phyloP scores from a whole-genome alignment of 2,888 invertebrate species.

The Eremobia ochroleuca region DNA sequence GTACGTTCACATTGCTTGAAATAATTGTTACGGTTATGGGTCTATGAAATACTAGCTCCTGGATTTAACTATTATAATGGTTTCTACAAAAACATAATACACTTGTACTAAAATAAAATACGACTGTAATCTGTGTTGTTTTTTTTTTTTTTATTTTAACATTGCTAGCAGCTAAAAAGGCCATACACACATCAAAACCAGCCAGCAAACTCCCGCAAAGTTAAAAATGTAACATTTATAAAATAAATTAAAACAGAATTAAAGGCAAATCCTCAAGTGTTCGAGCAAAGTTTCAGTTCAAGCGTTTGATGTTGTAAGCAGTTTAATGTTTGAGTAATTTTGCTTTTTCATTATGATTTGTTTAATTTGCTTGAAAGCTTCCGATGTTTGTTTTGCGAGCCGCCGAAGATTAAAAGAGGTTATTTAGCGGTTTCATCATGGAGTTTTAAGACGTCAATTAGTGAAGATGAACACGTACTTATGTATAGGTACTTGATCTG shows the following conservation, averaged over 20 bases:
- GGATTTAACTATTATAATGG: neutral
- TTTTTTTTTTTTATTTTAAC: conserved; percentile 6
- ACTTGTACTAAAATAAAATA: neutral
- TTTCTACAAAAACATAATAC: neutral
- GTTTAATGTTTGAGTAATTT: conserved; percentile 43
- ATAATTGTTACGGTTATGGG: neutral
- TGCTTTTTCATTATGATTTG: conserved; percentile 47
- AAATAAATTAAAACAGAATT: conserved; percentile 48
- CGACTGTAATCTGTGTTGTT: neutral
- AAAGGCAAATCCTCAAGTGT: conserved; percentile 43
- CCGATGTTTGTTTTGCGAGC: conserved; percentile 36
- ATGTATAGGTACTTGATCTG: no score
- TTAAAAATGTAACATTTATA: conserved; percentile 40
- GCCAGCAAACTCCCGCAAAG: neutral
- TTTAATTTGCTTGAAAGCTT: conserved; percentile 58
- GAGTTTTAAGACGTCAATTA: conserved; percentile 30
- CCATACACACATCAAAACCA: conserved; percentile 1
- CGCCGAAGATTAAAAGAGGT: conserved; percentile 49
- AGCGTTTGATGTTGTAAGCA: conserved; percentile 59
- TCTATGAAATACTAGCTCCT: neutral
- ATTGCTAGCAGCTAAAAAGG: neutral
- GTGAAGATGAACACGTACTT: conserved; percentile 1
- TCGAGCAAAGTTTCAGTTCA: conserved; percentile 37
- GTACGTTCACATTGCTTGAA: neutral
- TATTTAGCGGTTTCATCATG: conserved; percentile 26